These are phyloP conservation scores for Vanessa atalanta DNA, from an alignment of 1,140 invertebrate genomes.

Conservation along the genomic window DNA sequence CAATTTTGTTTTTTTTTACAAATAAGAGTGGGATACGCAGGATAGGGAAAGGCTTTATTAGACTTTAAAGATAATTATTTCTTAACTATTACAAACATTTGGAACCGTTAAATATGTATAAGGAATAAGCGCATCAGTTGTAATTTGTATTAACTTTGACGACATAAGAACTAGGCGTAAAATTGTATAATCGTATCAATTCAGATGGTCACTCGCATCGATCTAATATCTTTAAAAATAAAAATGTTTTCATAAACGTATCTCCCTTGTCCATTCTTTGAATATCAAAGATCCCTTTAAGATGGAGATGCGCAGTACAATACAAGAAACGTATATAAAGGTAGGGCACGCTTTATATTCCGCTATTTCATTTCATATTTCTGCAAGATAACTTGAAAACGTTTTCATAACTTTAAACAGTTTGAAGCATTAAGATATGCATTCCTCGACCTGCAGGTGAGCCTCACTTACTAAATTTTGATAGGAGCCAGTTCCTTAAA, in stretches of 20 bases:
- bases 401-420: neutral
- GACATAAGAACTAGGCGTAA: too few relatives aligned
- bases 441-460: neutral
- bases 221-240: neutral
- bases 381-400: slow-evolving; percentile 17
- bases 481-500: too few relatives aligned
- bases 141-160: too few relatives aligned
- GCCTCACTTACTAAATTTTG: neutral
- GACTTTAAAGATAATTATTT: too few relatives aligned
- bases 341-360: slow-evolving; percentile 23
- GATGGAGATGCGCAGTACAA: slow-evolving; percentile 33
- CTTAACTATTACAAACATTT: too few relatives aligned
- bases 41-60: too few relatives aligned
- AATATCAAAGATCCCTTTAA: slow-evolving; percentile 23
- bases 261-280: slow-evolving; percentile 26
- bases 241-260: slow-evolving; percentile 9
- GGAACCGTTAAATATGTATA: too few relatives aligned
- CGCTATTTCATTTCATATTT: slow-evolving; percentile 30
- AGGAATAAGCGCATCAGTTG: too few relatives aligned
- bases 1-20: too few relatives aligned
- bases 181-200: neutral
- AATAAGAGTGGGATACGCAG: too few relatives aligned
- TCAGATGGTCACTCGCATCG: neutral
- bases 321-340: slow-evolving; percentile 30
- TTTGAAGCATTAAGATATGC: neutral